Evolutionary conservation across 2,113 vertebrate species (phyloP).

Genomic region (human): GRCh38 chr7:41019501-41020000

Average conservation of each 20-base stretch:
- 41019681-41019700: neutral
- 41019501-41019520: neutral
- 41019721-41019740: neutral
- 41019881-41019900: neutral
- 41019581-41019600: neutral
- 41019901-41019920: conserved; percentile 26
- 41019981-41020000: conserved; percentile 40
- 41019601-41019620: neutral
- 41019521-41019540: neutral
- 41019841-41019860: neutral
- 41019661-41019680: neutral
- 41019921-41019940: conserved; percentile 39
- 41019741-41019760: neutral
- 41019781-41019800: fast-evolving
- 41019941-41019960: conserved; percentile 43
- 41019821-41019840: neutral
- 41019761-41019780: neutral
- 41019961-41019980: conserved; percentile 45
- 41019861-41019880: conserved; percentile 45
- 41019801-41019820: neutral
- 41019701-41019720: neutral
- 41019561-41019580: neutral
- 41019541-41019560: neutral
- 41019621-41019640: neutral
- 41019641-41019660: conserved; percentile 12